Evolutionary conservation across 2,797 vertebrate species (phyloP), one percentile per base, ranked within the genome.

Genomic region (Poeciliopsis infans): DNA sequence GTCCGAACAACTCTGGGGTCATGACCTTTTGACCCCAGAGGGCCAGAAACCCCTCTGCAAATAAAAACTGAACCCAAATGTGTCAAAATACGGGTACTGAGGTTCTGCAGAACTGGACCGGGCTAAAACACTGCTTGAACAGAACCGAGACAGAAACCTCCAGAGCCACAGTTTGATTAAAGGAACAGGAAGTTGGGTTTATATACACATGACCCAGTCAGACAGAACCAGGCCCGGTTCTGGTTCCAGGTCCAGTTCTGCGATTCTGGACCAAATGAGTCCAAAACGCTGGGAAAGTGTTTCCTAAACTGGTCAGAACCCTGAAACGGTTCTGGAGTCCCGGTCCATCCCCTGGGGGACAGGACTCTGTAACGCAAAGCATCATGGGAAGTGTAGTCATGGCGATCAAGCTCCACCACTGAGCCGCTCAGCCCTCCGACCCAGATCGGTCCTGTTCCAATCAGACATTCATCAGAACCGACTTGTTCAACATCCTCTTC

Each of bases 271-370:
- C 3, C 53, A 57, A 55, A 57, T 25, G n/a, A 57, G 55, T 33
- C 57, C 57, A 16, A 64, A 18, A 36, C 16, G 33, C 28, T 5
- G 0, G 28, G 55, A 33, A 76, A 71, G 43, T 61, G 72, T 70
- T 74, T 66, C 45, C n/a, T 28, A 75, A 64, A 57, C 41, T 3
- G 71, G 57, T 77, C 72, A 53, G 64, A 81, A 69, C 15, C 13
- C n/a, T 51, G 57, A 47, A 84, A 87, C 69, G 74, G 82, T 53
- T 78, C 74, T 2, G 43, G 33, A 45, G 80, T 41, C 31, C 15
- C 1, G 23, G 46, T 74, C 74, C 20, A 7, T 47, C 20, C 41
- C 1, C 4, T 10, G 36, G 18, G 36, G 59, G 31, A 7, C 3
- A 16, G 15, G 43, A 53, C 70, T 7, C 53, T 41, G 31, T 10